Percentiles rank a stretch among this genome's conserved stretches.
These are phyloP conservation scores for Rhimphoctona megacephalus DNA, from an alignment of 2,888 invertebrate genomes.

Conservation along the genomic window DNA sequence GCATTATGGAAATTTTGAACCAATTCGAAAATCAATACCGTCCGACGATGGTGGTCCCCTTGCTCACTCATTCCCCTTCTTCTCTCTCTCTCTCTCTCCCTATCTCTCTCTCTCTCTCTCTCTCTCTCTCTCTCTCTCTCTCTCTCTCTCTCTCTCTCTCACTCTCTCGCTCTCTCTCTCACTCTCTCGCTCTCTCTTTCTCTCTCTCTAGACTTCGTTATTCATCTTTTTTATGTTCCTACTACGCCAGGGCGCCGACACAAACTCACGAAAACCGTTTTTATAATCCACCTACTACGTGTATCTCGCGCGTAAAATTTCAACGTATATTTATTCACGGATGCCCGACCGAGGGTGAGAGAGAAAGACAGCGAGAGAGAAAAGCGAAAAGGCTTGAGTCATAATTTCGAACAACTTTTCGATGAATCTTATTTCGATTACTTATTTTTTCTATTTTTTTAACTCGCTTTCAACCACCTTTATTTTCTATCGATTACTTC, in stretches of 20 bases:
- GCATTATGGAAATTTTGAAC: constrained; percentile 85
- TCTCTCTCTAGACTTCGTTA: constrained; percentile 56
- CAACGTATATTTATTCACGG: constrained; percentile 38
- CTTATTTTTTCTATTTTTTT: background rate
- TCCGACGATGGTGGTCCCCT: constrained; percentile 71
- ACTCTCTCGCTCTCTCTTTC: constrained; percentile 38
- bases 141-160: constrained; percentile 36
- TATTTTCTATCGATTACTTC: background rate
- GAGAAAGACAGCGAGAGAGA: background rate
- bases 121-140: constrained; percentile 29
- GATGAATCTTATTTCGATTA: constrained; percentile 19
- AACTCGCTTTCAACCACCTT: background rate
- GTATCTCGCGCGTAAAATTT: constrained; percentile 44
- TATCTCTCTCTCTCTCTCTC: too few relatives aligned
- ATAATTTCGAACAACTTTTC: constrained; percentile 32
- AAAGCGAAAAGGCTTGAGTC: constrained; percentile 32
- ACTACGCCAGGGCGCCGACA: constrained; percentile 33
- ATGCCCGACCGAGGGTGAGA: background rate
- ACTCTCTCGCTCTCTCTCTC: constrained; percentile 39
- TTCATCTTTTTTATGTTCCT: constrained; percentile 48
- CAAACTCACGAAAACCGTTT: constrained; percentile 44
- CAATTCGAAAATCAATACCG: constrained; percentile 84
- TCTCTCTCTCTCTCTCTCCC: constrained; percentile 13
- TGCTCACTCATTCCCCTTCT: constrained; percentile 48
- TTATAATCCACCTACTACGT: constrained; percentile 49